Evolutionary conservation across 2,797 vertebrate genomes (phyloP), one percentile per base, ranked within the genome.

Genomic region (Gambelia wislizenii): DNA sequence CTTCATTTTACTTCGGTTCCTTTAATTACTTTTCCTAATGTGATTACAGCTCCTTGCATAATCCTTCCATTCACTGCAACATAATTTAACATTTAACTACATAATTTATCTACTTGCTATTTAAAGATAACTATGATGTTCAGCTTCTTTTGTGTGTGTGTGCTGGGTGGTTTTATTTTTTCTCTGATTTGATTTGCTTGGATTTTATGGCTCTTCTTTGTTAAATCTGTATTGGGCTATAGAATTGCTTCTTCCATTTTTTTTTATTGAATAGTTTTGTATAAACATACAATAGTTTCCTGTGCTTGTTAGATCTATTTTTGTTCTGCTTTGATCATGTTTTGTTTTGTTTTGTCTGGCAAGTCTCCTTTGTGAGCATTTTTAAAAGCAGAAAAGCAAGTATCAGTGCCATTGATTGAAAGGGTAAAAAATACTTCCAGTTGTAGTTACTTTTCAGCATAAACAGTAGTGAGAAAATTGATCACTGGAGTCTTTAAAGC

Each of bases 61-160:
- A 88, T 59, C 54, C 77, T 47, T 75, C 77, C 3, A 54, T 87
- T 1, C 44, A 70, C 27, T 0, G 67, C 47, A 70, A 52, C 54
- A 74, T 44, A 87, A 47, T 83, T 6, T 44, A 61, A 85, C 90
- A 64, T 79, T 69, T 49, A 59, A 3, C 64, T 77, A 7, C 22
- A 85, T 75, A 89, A 80, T 85, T 89, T 64, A 81, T 89, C 42
- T 81, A 87, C 6, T 27, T 0, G 0, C 67, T 6, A 49, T 56
- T 92, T 86, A 75, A 79, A 89, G 64, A 87, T 6, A 69, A 2
- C 33, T 3, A 49, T 2, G 49, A 56, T 89, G 85, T 88, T 89
- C 42, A 56, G 1, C 33, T 85, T 90, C 18, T 33, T 33, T 86
- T 84, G 81, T n/a, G 0, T 79, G 12, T 84, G 81, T n/a, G 0